A percentile compares a stretch with the other conserved stretches of the same genome.
Evolutionary conservation across 2,113 vertebrate species (phyloP).

Genomic region (Oplegnathus fasciatus): DNA sequence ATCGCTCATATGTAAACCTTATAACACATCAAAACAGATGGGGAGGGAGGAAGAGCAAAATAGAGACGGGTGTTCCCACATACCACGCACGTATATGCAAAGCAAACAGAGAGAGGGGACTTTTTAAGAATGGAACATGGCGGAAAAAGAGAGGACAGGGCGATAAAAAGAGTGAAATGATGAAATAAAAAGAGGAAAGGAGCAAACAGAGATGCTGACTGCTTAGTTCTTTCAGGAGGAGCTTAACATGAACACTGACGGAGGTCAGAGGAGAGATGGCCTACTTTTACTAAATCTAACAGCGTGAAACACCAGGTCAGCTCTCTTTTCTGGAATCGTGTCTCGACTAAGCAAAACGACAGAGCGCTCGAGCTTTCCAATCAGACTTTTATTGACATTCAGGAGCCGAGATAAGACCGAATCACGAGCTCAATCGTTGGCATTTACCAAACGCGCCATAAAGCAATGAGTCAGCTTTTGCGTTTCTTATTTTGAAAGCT

Average conservation of each 20-base stretch:
- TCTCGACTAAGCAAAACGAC: slow-evolving; percentile 29
- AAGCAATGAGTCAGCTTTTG: not conserved
- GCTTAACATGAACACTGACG: slow-evolving; percentile 49
- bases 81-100: not conserved
- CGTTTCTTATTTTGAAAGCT: slow-evolving; percentile 12
- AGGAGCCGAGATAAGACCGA: slow-evolving; percentile 2
- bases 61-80: slow-evolving; percentile 2
- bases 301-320: slow-evolving; percentile 45
- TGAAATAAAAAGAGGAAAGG: slow-evolving; percentile 15
- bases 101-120: not conserved
- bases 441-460: not conserved
- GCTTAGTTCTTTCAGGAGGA: slow-evolving; percentile 37
- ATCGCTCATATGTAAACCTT: slow-evolving; percentile 14
- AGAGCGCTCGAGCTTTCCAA: slow-evolving; percentile 3
- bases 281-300: slow-evolving; percentile 62
- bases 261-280: slow-evolving; percentile 66
- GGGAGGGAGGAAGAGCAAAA: not conserved
- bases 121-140: slow-evolving; percentile 12
- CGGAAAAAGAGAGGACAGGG: not conserved
- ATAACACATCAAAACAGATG: not conserved
- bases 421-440: not conserved
- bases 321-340: slow-evolving; percentile 17
- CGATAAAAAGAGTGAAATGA: not conserved
- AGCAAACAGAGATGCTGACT: slow-evolving; percentile 34
- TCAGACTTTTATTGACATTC: slow-evolving; percentile 10